Evolutionary conservation across 2,888 invertebrate genomes (phyloP), one percentile per base, ranked within the genome.

Genomic region (Teleiodes luculella): DNA sequence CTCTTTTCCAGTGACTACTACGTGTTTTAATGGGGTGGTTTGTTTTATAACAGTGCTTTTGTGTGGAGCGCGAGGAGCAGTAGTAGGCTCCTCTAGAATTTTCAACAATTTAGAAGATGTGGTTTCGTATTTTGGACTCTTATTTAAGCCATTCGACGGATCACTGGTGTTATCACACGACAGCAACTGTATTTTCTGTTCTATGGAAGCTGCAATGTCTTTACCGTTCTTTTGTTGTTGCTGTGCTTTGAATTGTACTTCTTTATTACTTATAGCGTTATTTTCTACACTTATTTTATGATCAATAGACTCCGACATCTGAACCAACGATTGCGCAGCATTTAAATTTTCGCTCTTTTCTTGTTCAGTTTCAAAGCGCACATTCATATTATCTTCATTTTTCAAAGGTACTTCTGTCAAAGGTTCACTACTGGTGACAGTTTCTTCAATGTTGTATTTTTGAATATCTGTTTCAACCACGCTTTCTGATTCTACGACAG

Each of bases 41-140:
- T 11, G 35, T 51, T 86, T 87, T 24, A 77, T 57, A 7, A 76
- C 60, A 18, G 70, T 59, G 18, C 75, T 63, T 64, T 80, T 87
- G 53, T 66, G 72, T 7, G 66, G 30, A 35, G 77, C 61, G 69
- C 79, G 86, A 13, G 80, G 78, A 6, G 13, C 47, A 58, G 77
- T 69, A 53, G 72, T 72, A 0, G 89, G 86, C 60, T 91, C 91
- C 64, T 91, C 91, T 59, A 92, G 74, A 54, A 92, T 91, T 71
- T 92, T 91, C 56, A 92, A 74, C 41, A 92, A 69, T 76, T 91
- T 92, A 0, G 91, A 90, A 3, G 91, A 83, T 5, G 85, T 78
- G n/a, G 82, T 80, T 52, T 83, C 86, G 54, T 76, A 78, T 58
- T 78, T 76, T n/a, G 65, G 54, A 33, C 64, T 68, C 65, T 78